phyloP scores from a whole-genome alignment of 2,888 invertebrate species.

The Emmelina monodactyla region DNA sequence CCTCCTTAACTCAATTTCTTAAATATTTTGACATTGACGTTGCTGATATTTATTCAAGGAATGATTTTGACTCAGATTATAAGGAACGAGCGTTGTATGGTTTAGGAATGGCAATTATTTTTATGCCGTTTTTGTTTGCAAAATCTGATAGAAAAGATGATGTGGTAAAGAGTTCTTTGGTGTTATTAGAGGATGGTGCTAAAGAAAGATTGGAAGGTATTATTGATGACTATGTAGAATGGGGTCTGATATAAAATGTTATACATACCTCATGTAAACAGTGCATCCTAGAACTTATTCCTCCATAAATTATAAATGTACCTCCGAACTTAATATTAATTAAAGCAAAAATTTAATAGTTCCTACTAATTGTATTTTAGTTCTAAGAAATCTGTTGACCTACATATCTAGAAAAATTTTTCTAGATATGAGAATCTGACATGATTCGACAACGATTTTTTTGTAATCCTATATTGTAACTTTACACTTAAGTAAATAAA shows the following conservation, averaged over 20 bases:
- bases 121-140: constrained; percentile 25
- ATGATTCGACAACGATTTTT: no score
- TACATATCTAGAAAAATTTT: no score
- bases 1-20: constrained; percentile 19
- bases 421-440: no score
- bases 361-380: no score
- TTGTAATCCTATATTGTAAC: no score
- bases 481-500: no score
- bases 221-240: constrained; percentile 20
- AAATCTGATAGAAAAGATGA: constrained; percentile 20
- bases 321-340: no score
- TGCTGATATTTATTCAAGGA: constrained; percentile 21
- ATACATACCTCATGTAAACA: no score
- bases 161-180: constrained; percentile 18
- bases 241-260: not conserved
- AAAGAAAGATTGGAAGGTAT: constrained; percentile 21
- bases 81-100: constrained; percentile 23
- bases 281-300: no score
- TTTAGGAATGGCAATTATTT: constrained; percentile 19
- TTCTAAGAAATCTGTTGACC: no score
- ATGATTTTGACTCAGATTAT: constrained; percentile 24
- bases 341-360: no score
- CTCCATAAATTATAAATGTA: no score
- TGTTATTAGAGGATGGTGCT: constrained; percentile 20
- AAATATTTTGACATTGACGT: constrained; percentile 24